phyloP scores from a whole-genome alignment of 1,140 invertebrate genomes.

The Lucilia cuprina region DNA sequence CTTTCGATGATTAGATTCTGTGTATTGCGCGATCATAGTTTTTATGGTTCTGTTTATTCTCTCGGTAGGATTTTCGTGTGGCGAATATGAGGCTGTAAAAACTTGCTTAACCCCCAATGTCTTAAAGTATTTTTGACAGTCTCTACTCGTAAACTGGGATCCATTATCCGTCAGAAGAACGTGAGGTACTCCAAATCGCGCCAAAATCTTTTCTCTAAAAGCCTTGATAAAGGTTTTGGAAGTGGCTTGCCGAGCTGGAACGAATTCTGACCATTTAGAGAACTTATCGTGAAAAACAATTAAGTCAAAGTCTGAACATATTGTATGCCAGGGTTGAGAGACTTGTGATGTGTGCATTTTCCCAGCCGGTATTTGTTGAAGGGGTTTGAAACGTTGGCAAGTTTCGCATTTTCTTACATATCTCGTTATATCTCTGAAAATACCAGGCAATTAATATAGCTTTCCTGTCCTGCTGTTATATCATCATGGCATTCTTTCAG shows the following conservation, averaged over 20 bases:
- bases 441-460: conserved; percentile 21
- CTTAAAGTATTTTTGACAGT: not conserved
- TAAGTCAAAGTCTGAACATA: conserved; percentile 15
- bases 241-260: no score
- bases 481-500: conserved; percentile 18
- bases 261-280: no score
- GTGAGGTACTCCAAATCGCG: not conserved
- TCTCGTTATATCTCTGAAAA: not conserved
- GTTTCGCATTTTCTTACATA: not conserved
- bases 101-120: not conserved
- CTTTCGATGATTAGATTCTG: not conserved
- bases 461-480: not conserved
- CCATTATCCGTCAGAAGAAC: conserved; percentile 19
- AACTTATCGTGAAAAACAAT: conserved; percentile 11
- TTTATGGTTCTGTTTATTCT: conserved; percentile 14
- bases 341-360: not conserved
- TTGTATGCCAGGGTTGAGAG: not conserved
- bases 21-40: conserved; percentile 19
- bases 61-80: conserved; percentile 23
- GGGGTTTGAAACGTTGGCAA: not conserved
- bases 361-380: conserved; percentile 1
- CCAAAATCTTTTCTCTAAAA: not conserved
- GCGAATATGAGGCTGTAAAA: conserved; percentile 9
- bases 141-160: not conserved
- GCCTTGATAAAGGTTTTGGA: not conserved